Conservation (phyloP, 53 echinoderm and acorn worm species). For the Pentamera pediparva region DNA sequence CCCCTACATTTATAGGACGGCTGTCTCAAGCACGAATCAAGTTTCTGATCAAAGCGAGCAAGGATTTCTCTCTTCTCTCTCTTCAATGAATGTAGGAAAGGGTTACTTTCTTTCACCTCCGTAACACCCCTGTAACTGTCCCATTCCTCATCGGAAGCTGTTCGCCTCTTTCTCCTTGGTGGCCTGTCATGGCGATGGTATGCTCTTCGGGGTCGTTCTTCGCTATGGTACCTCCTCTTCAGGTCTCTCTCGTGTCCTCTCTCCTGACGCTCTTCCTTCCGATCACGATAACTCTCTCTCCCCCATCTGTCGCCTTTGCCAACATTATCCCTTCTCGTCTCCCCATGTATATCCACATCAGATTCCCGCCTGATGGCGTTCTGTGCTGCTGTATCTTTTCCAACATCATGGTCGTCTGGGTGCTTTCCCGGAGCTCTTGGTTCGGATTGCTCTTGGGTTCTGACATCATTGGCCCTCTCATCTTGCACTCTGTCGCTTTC, state of each 20-base stretch:
- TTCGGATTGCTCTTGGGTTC: too few species aligned
- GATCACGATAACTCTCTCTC: too few species aligned
- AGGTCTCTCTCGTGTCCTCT: not conserved
- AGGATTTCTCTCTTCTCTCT: conserved; percentile 26
- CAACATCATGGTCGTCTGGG: too few species aligned
- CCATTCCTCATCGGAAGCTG: conserved; percentile 21
- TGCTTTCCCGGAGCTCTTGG: too few species aligned
- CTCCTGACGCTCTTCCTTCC: not conserved
- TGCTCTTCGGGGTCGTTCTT: too few species aligned
- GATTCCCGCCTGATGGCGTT: not conserved
- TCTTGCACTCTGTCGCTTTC: too few species aligned
- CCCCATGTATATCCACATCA: not conserved
- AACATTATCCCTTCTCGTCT: too few species aligned
- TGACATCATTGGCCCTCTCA: too few species aligned
- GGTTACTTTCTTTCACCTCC: conserved; percentile 57
- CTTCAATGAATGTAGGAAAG: conserved; percentile 34
- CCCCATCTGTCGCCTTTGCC: too few species aligned
- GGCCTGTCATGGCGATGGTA: too few species aligned
- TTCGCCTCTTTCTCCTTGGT: conserved; percentile 1
- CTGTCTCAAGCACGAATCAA: not conserved
- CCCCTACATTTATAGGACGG: not conserved
- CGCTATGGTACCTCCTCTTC: not conserved
- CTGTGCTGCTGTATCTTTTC: not conserved
- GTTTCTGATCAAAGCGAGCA: conserved; percentile 12
- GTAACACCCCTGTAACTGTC: conserved; percentile 50